Percentiles rank a stretch among this genome's conserved stretches.
Evolutionary conservation across 2,113 vertebrate species (phyloP).

Genomic region (Mormoops blainvillei): DNA sequence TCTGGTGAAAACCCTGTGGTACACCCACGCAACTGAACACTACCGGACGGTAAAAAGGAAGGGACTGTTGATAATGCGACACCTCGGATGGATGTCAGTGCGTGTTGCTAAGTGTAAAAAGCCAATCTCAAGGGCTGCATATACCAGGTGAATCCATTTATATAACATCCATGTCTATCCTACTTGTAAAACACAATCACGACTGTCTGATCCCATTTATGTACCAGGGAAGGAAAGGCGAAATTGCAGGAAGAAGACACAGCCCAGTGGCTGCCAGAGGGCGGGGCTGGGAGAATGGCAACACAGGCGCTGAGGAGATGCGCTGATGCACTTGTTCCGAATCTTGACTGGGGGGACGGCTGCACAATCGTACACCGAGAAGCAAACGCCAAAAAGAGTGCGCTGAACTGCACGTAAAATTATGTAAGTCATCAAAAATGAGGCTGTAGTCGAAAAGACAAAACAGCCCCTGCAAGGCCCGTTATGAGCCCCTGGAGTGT

Average conservation of each 20-base stretch:
- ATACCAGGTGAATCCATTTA: not conserved
- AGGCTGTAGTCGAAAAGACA: not conserved
- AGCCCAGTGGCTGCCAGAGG: too few species aligned
- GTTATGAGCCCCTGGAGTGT: not conserved
- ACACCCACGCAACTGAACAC: not conserved
- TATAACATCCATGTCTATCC: too few species aligned
- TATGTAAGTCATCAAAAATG: not conserved
- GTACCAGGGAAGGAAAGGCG: not conserved
- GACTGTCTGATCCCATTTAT: not conserved
- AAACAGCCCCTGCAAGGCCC: not conserved
- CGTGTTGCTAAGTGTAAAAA: not conserved
- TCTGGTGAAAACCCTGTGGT: not conserved
- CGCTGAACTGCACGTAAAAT: not conserved
- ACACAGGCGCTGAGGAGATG: not conserved
- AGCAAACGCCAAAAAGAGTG: not conserved
- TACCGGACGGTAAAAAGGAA: not conserved
- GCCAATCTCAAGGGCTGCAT: not conserved
- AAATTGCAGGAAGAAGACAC: not conserved
- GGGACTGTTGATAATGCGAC: rapidly evolving
- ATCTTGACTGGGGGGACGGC: not conserved
- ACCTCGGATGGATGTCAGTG: not conserved
- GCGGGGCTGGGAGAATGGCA: not conserved
- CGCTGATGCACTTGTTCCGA: not conserved
- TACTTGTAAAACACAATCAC: not conserved
- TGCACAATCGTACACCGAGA: not conserved